phyloP scores from a whole-genome alignment of 2,113 vertebrate species.

The Thermophis baileyi region DNA sequence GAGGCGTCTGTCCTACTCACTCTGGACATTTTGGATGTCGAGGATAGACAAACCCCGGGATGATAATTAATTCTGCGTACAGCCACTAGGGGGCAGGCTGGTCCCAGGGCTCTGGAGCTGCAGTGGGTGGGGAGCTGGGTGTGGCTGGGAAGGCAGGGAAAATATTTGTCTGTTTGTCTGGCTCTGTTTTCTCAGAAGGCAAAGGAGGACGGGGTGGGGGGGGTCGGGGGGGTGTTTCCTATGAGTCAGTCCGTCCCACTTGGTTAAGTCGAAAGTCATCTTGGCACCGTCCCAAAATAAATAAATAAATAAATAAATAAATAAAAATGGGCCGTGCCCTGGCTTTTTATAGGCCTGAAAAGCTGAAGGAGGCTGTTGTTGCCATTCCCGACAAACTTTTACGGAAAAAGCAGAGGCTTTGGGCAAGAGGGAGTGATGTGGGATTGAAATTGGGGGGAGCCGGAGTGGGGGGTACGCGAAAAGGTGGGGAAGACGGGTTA shows the following conservation, averaged over 20 bases:
- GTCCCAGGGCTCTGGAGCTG: neutral
- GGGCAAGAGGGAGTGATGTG: neutral
- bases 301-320: no score
- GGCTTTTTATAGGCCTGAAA: neutral
- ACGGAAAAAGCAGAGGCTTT: neutral
- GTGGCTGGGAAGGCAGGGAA: neutral
- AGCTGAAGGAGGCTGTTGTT: neutral
- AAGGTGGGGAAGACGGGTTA: neutral
- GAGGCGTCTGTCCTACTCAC: no score
- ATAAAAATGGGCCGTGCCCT: no score
- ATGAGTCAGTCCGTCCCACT: neutral
- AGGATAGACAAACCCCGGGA: neutral
- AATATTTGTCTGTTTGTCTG: slow-evolving; percentile 4
- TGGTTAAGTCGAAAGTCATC: neutral
- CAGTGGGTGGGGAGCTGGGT: neutral
- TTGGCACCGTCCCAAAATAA: neutral
- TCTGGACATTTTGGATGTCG: neutral
- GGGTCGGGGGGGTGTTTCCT: neutral
- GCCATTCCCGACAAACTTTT: neutral
- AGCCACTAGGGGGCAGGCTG: neutral
- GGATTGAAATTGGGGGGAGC: neutral
- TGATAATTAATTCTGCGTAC: neutral
- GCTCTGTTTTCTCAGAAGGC: neutral
- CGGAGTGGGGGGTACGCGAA: neutral
- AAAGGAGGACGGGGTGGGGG: neutral